Base-by-base conservation (phyloP, 2,797 vertebrate species). In the Chelon labrosus region DNA sequence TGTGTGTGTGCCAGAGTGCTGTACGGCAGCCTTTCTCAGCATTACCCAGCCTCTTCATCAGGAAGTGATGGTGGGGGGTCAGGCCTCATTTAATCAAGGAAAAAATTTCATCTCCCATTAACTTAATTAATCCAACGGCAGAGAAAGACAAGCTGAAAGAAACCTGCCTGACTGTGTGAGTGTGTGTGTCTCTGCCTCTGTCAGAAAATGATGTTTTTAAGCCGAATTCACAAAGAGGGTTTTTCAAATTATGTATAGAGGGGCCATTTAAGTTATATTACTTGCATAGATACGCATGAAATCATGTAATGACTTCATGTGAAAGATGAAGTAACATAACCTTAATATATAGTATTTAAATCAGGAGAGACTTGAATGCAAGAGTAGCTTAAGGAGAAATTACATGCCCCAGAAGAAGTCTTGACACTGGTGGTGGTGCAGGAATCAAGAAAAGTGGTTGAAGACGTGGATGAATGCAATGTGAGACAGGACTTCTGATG, bases 51-150 rank as follows among this genome's bases (percentile, higher is more conserved):
- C 82, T 87, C 83, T 83, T 82, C 83, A 85, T 89, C 85, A 84
- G 76, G 79, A 83, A 51, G 80, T 75, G 77, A 76, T 70, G 75
- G 79, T 70, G 72, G 83, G 80, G 84, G 86, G 82, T 91, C 83
- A 87, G 85, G 86, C 82, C 85, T 88, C 89, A 88, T 91, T 94
- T 92, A 94, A 91, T 94, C 89, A 94, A 85, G 85, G 62, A 85
- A 91, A 92, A 90, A 91, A 91, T 86, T 92, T 85, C 75, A 82
- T 93, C 85, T 92, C 82, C 92, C 90, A 94, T 95, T 94, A 93
- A 90, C 84, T 88, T 94, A 94, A 94, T 95, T 94, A 94, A 93
- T 92, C 86, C 79, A 82, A 74, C 50, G 65, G 65, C 38, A 59
- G 65, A 77, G 82, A 83, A 68, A 68, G 74, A 74, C n/a, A 76